Evolutionary conservation across 2,113 vertebrate species (phyloP).

Genomic region (Pogonocichla stellata): DNA sequence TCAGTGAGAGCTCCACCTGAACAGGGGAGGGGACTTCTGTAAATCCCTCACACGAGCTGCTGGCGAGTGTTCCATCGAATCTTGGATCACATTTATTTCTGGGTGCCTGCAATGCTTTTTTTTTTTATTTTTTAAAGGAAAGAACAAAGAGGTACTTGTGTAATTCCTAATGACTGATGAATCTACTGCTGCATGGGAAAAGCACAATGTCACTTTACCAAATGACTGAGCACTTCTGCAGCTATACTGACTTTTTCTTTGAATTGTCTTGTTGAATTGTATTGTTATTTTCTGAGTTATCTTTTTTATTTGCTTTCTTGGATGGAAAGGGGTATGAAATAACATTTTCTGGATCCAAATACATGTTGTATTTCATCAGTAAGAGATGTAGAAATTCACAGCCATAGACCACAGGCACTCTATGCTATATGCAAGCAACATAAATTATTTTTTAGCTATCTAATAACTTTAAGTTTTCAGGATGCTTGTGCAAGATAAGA

Average conservation of each 20-base stretch:
- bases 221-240: not conserved
- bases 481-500: slow-evolving; percentile 13
- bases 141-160: not conserved
- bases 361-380: not conserved
- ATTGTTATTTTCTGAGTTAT: not conserved
- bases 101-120: not conserved
- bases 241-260: not conserved
- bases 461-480: slow-evolving; percentile 49
- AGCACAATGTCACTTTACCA: not conserved
- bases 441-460: slow-evolving; percentile 33
- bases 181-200: not conserved
- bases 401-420: not conserved
- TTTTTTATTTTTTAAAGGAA: not conserved
- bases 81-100: not conserved
- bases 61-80: not conserved
- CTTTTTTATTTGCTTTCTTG: not conserved
- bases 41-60: not conserved
- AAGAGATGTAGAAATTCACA: not conserved
- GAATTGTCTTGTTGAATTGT: not conserved
- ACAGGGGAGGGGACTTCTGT: not conserved
- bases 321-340: not conserved
- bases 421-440: not conserved
- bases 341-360: not conserved
- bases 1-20: not conserved
- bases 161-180: slow-evolving; percentile 42